Conservation (phyloP, 2,113 vertebrate genomes). For the Prunella himalayana region DNA sequence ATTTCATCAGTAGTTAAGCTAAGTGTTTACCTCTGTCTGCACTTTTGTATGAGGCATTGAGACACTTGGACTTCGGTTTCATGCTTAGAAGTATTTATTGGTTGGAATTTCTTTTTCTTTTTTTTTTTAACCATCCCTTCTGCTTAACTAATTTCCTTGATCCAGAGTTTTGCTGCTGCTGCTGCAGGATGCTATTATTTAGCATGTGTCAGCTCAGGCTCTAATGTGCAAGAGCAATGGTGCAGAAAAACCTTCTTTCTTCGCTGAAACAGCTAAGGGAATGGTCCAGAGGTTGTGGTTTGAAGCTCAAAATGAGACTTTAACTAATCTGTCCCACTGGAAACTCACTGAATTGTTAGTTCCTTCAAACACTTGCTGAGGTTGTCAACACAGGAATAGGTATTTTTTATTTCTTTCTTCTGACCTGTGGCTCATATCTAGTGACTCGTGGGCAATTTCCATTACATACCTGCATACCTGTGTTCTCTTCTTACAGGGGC, state of each 20-base stretch:
- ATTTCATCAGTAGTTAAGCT: not conserved
- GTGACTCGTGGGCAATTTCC: not conserved
- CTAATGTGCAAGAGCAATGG: not conserved
- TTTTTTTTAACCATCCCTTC: not conserved
- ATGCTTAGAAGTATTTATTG: not conserved
- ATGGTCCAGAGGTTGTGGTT: not conserved
- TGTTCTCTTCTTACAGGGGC: not conserved
- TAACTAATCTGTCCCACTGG: not conserved
- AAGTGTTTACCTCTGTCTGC: not conserved
- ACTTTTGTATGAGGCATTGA: not conserved
- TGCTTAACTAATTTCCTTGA: not conserved
- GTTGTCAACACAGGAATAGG: not conserved
- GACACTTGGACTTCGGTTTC: not conserved
- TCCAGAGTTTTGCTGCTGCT: not conserved
- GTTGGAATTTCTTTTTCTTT: not conserved
- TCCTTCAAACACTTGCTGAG: not conserved
- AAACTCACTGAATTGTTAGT: not conserved
- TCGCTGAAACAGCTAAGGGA: not conserved
- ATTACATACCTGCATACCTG: not conserved
- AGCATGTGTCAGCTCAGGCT: not conserved
- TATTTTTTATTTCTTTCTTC: not conserved
- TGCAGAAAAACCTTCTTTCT: not conserved
- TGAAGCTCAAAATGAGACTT: not conserved
- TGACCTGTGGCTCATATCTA: not conserved
- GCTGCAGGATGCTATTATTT: not conserved